Evolutionary conservation across 2,113 vertebrate species (phyloP).

Genomic region (Motacilla alba): DNA sequence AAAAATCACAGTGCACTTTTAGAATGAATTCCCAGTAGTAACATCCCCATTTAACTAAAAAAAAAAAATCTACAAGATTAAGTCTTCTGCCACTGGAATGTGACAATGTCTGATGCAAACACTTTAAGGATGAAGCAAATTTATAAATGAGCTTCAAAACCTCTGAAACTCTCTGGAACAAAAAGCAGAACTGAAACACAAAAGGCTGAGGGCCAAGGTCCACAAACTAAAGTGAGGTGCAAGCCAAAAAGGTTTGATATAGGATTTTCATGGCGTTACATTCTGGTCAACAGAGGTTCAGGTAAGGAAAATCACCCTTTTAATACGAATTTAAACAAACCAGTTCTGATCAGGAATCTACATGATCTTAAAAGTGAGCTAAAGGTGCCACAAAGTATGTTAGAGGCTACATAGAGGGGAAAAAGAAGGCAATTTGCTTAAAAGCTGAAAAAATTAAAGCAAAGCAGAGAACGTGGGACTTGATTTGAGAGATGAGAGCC

Average conservation of each 20-base stretch:
- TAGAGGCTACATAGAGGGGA: neutral
- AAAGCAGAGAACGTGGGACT: neutral
- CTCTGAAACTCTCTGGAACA: neutral
- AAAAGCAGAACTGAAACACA: neutral
- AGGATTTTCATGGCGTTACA: neutral
- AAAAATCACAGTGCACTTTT: neutral
- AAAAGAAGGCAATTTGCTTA: neutral
- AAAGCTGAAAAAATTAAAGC: neutral
- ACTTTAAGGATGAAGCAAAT: neutral
- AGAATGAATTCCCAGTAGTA: neutral
- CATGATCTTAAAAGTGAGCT: fast-evolving
- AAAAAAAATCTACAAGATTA: neutral
- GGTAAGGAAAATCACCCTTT: neutral
- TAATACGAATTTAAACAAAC: neutral
- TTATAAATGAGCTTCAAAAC: neutral
- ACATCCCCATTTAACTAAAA: neutral
- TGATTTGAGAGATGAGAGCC: neutral
- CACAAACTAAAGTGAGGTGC: neutral
- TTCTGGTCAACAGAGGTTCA: neutral
- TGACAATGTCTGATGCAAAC: neutral
- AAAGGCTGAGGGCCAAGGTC: neutral
- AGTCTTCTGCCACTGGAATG: neutral
- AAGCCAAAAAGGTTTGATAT: neutral
- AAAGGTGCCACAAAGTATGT: neutral
- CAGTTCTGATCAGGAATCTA: neutral